Evolutionary conservation across 2,888 invertebrate species (phyloP).

Genomic region (Epistrophe eligans): DNA sequence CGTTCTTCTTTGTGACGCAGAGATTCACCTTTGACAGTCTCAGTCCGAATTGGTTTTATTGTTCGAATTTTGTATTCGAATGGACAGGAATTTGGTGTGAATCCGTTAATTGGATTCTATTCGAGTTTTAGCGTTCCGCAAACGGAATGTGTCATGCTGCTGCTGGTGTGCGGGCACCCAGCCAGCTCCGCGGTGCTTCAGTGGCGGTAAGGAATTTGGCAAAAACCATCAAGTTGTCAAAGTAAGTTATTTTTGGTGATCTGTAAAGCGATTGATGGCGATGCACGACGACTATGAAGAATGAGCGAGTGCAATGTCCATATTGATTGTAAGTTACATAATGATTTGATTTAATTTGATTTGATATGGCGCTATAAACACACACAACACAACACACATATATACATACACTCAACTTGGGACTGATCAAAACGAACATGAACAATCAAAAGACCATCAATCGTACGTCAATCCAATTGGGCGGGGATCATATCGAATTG

Average conservation of each 20-base stretch:
- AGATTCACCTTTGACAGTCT: constrained; percentile 67
- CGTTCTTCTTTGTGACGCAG: constrained; percentile 40
- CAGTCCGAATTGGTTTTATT: constrained; percentile 36
- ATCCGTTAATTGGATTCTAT: constrained; percentile 75
- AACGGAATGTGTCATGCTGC: constrained; percentile 43
- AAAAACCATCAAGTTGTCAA: constrained; percentile 63
- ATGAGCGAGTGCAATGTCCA: constrained; percentile 57
- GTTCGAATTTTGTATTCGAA: constrained; percentile 5
- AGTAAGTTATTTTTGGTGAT: constrained; percentile 69
- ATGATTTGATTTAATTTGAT: constrained; percentile 22
- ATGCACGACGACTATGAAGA: neutral
- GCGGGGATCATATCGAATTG: constrained; percentile 69
- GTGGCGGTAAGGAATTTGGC: constrained; percentile 74
- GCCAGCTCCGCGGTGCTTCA: constrained; percentile 52
- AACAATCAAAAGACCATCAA: constrained; percentile 70
- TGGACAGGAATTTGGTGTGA: constrained; percentile 67
- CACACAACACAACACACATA: too few relatives aligned
- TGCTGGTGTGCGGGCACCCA: constrained; percentile 35
- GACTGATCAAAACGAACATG: constrained; percentile 49
- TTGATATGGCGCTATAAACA: constrained; percentile 53
- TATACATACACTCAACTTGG: neutral
- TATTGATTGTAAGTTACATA: constrained; percentile 42
- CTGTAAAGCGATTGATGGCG: constrained; percentile 18
- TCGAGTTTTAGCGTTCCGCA: constrained; percentile 59
- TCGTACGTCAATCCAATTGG: constrained; percentile 69